phyloP scores from a whole-genome alignment of 2,888 invertebrate genomes.

The Myathropa florea region DNA sequence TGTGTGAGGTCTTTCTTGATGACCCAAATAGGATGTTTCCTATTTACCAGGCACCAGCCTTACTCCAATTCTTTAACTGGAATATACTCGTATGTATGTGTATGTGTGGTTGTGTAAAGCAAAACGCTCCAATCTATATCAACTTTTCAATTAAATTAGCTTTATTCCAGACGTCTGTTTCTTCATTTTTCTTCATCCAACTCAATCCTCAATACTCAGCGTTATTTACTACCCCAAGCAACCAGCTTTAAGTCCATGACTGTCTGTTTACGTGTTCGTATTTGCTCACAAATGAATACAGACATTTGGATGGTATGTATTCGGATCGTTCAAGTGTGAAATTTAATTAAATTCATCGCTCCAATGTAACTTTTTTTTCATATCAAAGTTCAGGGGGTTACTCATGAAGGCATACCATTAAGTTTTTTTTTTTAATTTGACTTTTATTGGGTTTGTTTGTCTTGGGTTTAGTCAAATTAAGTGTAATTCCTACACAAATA shows the following conservation, averaged over 20 bases:
- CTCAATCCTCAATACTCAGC: not conserved
- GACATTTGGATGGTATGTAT: not conserved
- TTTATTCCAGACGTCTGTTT: not conserved
- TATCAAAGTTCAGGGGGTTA: conserved; percentile 17
- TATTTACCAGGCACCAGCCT: too few species aligned
- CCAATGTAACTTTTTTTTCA: not conserved
- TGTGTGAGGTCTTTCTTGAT: too few species aligned
- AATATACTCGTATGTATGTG: too few species aligned
- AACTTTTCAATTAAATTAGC: not conserved
- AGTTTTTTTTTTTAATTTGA: conserved; percentile 1
- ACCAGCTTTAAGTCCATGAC: not conserved
- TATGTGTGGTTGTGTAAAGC: not conserved
- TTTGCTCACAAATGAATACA: not conserved
- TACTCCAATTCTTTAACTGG: too few species aligned
- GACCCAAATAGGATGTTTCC: too few species aligned
- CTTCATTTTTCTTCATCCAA: not conserved
- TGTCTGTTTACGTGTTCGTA: not conserved
- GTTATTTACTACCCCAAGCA: not conserved
- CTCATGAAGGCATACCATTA: not conserved
- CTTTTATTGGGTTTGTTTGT: not conserved
- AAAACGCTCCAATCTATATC: not conserved
- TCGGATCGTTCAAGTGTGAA: not conserved
- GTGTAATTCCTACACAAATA: not conserved
- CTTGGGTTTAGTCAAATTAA: not conserved
- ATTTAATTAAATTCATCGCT: not conserved